A percentile compares a stretch with the other conserved stretches of the same genome.
phyloP scores from a whole-genome alignment of 1,140 invertebrate species.

The Lasaia peninsularis region DNA sequence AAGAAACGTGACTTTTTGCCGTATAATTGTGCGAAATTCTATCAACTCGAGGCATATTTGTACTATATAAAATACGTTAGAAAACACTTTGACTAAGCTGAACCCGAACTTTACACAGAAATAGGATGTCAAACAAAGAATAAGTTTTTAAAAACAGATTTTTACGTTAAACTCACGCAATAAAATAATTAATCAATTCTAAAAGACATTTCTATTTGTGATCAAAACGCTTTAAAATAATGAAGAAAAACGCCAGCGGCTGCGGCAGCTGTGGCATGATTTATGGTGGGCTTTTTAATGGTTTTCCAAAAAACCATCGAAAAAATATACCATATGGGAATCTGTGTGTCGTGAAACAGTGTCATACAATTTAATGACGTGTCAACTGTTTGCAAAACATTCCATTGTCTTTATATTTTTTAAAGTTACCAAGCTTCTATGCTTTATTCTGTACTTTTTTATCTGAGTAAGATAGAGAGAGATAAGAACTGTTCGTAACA shows the following conservation, averaged over 20 bases:
- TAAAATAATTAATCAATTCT: constrained; percentile 11
- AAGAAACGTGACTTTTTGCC: no score
- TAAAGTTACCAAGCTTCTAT: not conserved
- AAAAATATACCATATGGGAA: constrained; percentile 35
- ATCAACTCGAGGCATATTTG: no score
- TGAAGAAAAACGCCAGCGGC: constrained; percentile 23
- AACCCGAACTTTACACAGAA: not conserved
- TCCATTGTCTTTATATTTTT: not conserved
- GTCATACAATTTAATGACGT: constrained; percentile 32
- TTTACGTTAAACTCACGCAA: constrained; percentile 4
- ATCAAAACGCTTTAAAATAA: constrained; percentile 13
- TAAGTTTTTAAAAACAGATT: constrained; percentile 6
- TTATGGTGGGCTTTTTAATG: constrained; percentile 36
- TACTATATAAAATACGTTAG: no score
- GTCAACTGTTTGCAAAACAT: constrained; percentile 25
- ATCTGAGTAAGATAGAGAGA: no score
- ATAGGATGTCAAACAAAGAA: not conserved
- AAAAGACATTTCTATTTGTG: constrained; percentile 11
- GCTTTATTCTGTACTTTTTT: no score
- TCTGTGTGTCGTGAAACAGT: constrained; percentile 30
- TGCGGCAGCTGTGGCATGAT: constrained; percentile 37
- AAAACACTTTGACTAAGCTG: no score
- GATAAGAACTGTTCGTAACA: no score
- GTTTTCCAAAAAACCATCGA: constrained; percentile 34
- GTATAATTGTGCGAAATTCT: no score